These are phyloP conservation scores for Drosophila acutilabella DNA, from an alignment of 2,888 invertebrate genomes.

Conservation along the genomic window DNA sequence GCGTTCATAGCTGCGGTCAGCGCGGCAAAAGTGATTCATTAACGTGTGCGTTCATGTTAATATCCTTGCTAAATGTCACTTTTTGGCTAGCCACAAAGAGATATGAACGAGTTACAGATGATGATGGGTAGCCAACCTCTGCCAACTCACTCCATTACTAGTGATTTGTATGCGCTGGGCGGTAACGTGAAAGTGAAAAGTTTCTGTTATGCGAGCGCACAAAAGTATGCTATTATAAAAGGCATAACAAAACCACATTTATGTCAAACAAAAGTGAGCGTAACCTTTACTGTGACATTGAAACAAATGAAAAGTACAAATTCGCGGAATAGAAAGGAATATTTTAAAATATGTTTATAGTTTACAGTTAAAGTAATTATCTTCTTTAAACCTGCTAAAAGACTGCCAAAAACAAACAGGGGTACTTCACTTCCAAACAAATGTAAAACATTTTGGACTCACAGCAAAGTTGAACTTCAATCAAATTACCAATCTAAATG, in stretches of 20 bases:
- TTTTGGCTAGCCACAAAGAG: slow-evolving; percentile 49
- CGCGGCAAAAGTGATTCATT: slow-evolving; percentile 68
- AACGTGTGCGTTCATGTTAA: slow-evolving; percentile 62
- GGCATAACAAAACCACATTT: slow-evolving; percentile 39
- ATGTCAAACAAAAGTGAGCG: slow-evolving; percentile 21
- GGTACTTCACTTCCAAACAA: not conserved
- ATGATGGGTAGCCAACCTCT: slow-evolving; percentile 5
- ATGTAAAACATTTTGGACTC: not conserved
- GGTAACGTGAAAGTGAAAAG: slow-evolving; percentile 52
- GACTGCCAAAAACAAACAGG: no score
- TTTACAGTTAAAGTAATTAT: not conserved
- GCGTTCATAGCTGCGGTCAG: slow-evolving; percentile 56
- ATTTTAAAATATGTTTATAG: not conserved
- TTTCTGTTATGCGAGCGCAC: slow-evolving; percentile 33
- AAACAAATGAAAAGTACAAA: slow-evolving; percentile 16
- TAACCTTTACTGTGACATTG: slow-evolving; percentile 19
- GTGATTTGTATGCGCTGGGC: slow-evolving; percentile 17
- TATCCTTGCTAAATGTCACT: slow-evolving; percentile 60
- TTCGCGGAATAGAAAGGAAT: not conserved
- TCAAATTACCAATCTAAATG: slow-evolving; percentile 21
- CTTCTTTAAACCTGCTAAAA: not conserved
- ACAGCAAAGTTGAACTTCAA: not conserved
- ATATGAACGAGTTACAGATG: slow-evolving; percentile 33
- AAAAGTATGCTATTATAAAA: slow-evolving; percentile 24
- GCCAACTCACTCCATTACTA: not conserved